Evolutionary conservation across 1,140 invertebrate species (phyloP).

Genomic region (Maconellicoccus hirsutus): DNA sequence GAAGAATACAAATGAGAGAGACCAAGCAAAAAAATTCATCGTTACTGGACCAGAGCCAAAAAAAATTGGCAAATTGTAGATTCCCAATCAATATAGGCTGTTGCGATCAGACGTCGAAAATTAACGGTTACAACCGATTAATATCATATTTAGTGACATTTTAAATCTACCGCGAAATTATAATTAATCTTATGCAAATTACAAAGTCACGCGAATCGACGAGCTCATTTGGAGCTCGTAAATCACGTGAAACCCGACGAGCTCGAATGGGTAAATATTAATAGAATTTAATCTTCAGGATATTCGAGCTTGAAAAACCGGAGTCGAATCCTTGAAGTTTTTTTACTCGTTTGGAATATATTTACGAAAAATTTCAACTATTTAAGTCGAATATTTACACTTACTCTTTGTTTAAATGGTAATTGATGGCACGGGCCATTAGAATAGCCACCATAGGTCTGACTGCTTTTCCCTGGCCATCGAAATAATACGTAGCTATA

Average conservation of each 20-base stretch:
- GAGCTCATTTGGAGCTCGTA: not conserved
- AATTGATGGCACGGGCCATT: slow-evolving; percentile 83
- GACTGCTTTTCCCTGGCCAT: slow-evolving; percentile 89
- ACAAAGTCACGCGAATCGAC: not conserved
- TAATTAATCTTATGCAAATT: slow-evolving; percentile 2
- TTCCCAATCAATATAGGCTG: no score
- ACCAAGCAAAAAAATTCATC: no score
- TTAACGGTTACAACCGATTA: no score
- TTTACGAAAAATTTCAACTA: no score
- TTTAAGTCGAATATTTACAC: not conserved
- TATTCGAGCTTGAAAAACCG: no score
- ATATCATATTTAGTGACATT: not conserved
- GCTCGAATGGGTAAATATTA: not conserved
- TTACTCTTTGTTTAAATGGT: slow-evolving; percentile 71
- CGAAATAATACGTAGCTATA: slow-evolving; percentile 91
- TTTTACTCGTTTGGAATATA: no score
- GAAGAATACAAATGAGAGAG: no score
- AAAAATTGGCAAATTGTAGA: no score
- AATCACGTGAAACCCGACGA: not conserved
- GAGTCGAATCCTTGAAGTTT: no score
- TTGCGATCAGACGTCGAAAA: no score
- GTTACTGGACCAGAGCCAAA: no score
- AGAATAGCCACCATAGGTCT: slow-evolving; percentile 83
- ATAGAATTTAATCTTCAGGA: not conserved
- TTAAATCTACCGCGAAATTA: not conserved